Conservation (phyloP, 2,113 vertebrate species). For the Carlito syrichta region DNA sequence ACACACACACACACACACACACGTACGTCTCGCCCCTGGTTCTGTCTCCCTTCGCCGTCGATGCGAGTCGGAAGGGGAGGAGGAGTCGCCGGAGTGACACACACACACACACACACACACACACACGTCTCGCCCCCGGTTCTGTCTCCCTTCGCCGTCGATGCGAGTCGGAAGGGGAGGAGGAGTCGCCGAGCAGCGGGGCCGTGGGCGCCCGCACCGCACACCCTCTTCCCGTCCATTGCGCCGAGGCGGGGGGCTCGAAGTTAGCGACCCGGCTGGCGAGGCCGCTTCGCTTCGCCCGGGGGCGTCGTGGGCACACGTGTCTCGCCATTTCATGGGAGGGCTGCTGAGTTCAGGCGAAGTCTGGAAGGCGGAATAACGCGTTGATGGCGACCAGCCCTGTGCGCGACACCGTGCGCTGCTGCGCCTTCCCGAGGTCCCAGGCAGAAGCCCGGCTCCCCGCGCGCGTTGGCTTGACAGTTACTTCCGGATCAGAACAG, state of each 20-base stretch:
- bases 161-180: conserved; percentile 1
- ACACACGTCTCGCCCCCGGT: not conserved
- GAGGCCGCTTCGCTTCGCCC: not conserved
- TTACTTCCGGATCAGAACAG: not conserved
- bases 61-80: conserved; percentile 1
- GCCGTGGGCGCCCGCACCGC: too few species aligned
- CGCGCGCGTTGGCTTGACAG: not conserved
- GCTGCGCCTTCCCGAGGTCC: too few species aligned
- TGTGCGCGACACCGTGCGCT: too few species aligned
- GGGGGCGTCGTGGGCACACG: not conserved
- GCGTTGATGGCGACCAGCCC: not conserved
- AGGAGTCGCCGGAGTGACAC: not conserved
- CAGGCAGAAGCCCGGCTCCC: too few species aligned
- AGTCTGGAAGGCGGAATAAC: not conserved
- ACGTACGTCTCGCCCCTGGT: not conserved
- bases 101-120: too few species aligned
- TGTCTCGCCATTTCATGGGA: not conserved
- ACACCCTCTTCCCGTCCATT: not conserved
- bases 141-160: not conserved
- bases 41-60: not conserved
- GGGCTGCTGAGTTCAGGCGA: not conserved
- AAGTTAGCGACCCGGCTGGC: conserved; percentile 4
- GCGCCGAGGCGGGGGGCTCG: conserved; percentile 44
- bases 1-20: too few species aligned
- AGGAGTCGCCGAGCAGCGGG: not conserved